Conservation (phyloP, 2,113 vertebrate genomes). For the Eupsittula cactorum region DNA sequence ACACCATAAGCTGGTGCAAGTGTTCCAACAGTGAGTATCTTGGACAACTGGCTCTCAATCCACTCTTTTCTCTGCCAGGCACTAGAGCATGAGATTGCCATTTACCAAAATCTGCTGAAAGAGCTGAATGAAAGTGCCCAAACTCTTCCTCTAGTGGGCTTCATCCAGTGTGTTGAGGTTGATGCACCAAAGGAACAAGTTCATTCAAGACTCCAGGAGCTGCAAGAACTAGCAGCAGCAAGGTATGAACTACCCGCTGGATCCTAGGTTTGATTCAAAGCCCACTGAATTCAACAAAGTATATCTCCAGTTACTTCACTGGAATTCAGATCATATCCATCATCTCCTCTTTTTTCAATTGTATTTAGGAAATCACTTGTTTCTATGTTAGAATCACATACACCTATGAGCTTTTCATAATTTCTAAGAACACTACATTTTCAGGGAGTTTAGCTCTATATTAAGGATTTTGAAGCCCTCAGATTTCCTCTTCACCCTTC, state of each 20-base stretch:
- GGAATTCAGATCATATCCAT: not conserved
- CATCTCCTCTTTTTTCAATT: not conserved
- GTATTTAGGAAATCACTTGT: not conserved
- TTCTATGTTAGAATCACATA: not conserved
- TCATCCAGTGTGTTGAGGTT: slow-evolving; percentile 65
- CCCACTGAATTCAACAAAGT: not conserved
- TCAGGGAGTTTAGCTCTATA: not conserved
- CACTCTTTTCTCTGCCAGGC: slow-evolving; percentile 31
- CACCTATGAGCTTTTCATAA: not conserved
- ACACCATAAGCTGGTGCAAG: not conserved
- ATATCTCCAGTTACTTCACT: not conserved
- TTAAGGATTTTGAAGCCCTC: not conserved
- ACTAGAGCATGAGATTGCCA: slow-evolving; percentile 70
- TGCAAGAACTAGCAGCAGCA: slow-evolving; percentile 74
- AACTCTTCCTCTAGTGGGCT: slow-evolving; percentile 6
- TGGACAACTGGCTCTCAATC: not conserved
- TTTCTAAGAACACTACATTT: not conserved
- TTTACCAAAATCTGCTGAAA: slow-evolving; percentile 52
- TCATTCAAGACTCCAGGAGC: slow-evolving; percentile 65
- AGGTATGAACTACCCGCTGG: slow-evolving; percentile 68
- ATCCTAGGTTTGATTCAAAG: not conserved
- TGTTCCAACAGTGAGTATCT: not conserved
- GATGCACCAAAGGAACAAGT: slow-evolving; percentile 71
- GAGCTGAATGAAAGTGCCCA: slow-evolving; percentile 50
- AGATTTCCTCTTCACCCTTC: not conserved